Conservation (phyloP, 1,140 invertebrate genomes). For the Geopemphigus sp. region DNA sequence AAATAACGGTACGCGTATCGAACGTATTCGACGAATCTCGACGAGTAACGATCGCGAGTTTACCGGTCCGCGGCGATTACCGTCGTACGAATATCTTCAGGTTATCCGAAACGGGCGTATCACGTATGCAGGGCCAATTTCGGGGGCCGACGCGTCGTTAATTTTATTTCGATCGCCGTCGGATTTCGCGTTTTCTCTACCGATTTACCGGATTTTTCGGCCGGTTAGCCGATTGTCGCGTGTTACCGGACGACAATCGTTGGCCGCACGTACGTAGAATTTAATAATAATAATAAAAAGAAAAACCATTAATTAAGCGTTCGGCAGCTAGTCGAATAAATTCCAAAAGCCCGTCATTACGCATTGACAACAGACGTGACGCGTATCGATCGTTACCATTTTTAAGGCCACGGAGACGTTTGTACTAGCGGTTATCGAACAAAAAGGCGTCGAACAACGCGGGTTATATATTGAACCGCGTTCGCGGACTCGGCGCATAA, state of each 20-base stretch:
- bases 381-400: neutral
- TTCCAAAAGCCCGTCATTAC: neutral
- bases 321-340: neutral
- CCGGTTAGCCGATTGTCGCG: neutral
- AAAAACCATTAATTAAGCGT: slow-evolving; percentile 2
- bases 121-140: neutral
- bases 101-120: neutral
- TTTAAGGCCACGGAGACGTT: neutral
- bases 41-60: neutral
- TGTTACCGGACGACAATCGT: neutral
- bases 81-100: neutral
- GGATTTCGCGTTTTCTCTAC: neutral
- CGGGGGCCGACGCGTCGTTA: neutral
- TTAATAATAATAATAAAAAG: neutral
- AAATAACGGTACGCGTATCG: too few relatives aligned
- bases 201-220: neutral
- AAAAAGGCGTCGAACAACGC: slow-evolving; percentile 23
- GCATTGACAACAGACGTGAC: neutral
- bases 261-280: neutral
- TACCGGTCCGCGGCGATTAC: neutral
- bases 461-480: too few relatives aligned
- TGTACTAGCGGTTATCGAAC: slow-evolving; percentile 22
- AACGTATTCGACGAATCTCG: too few relatives aligned
- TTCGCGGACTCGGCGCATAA: neutral
- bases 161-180: too few relatives aligned